Base-by-base conservation (phyloP, 2,888 invertebrate genomes). In the Spisula solida region DNA sequence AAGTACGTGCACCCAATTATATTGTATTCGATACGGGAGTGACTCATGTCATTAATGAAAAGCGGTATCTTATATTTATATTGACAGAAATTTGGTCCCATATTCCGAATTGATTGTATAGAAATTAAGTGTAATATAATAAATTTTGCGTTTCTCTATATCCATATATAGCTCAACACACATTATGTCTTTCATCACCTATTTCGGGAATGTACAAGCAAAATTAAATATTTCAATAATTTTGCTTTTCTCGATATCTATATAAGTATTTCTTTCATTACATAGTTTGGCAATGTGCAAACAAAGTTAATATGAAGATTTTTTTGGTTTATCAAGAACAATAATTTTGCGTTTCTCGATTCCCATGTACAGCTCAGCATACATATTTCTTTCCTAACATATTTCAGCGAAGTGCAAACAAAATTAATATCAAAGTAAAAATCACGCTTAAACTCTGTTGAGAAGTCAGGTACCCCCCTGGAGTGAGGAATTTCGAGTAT, bases 401-500 rank as follows among this genome's bases (percentile, higher is more conserved):
- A n/a, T n/a, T n/a, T n/a, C n/a, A n/a, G n/a, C n/a, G n/a, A n/a
- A n/a, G n/a, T n/a, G n/a, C 12, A 31, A 31, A 70, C 31, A 12
- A 4, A 70, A 70, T 14, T 16, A 31, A 34, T 75, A 75, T 75
- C 75, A 75, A n/a, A n/a, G n/a, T n/a, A n/a, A n/a, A n/a, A n/a
- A 75, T 18, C 31, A 75, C 16, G 14, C 8, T 29, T 31, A 34
- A 34, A 18, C 16, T 41, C 16, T 1, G 14, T 18, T 14, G 34
- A 75, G 75, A 75, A 75, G 10, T 10, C 34, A 34, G 31, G 31
- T 75, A 75, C 75, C 79, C 85, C 78, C 85, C 79, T 79, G 31
- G n/a, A 79, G 85, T 31, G 20, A 75, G 56, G 85, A 79, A 84
- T 84, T n/a, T 75, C 29, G 48, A 85, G 56, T 34, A 56, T 41